Evolutionary conservation across 2,888 invertebrate genomes (phyloP), one percentile per base, ranked within the genome.

Genomic region (Lochmaea capreae): DNA sequence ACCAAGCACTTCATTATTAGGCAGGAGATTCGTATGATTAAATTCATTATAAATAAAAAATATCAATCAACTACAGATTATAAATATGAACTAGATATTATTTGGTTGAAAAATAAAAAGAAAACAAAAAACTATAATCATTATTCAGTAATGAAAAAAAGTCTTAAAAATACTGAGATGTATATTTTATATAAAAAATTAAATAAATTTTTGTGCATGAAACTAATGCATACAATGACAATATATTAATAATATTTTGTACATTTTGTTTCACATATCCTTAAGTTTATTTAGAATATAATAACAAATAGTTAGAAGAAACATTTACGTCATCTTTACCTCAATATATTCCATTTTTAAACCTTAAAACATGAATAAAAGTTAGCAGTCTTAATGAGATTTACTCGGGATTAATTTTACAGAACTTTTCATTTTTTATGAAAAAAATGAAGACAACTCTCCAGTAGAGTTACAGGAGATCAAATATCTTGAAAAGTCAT

Each of bases 261-360:
- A 82, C 81, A 80, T 79, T 77, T 76, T 76, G 79, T 82, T 81
- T 81, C 81, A 81, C 80, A 81, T 81, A 82, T 81, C 82, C 77
- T 75, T 80, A 75, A 78, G 78, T 59, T 73, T 65, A 73, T 80
- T 80, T 79, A 81, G 81, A 81, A 81, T 80, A 79, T 80, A 79
- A 74, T 77, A 77, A 79, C 76, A 77, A 77, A 79, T 76, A 76
- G 76, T 76, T 76, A 80, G 79, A 80, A 80, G 77, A 81, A 78
- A 74, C 49, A 59, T 77, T 66, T 75, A 72, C 74, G 77, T 77
- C 79, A 79, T 79, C 77, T 77, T 76, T 71, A 65, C 68, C 68
- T 74, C 71, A 73, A 57, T 67, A 62, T 69, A 43, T 59, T 69
- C 43, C 18, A 66, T 61, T 72, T 62, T 70, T 59, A 63, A 69